Percentiles rank a stretch among this genome's conserved stretches.
Conservation (phyloP, 2,113 vertebrate genomes). For the Dunckerocampus dactyliophorus region DNA sequence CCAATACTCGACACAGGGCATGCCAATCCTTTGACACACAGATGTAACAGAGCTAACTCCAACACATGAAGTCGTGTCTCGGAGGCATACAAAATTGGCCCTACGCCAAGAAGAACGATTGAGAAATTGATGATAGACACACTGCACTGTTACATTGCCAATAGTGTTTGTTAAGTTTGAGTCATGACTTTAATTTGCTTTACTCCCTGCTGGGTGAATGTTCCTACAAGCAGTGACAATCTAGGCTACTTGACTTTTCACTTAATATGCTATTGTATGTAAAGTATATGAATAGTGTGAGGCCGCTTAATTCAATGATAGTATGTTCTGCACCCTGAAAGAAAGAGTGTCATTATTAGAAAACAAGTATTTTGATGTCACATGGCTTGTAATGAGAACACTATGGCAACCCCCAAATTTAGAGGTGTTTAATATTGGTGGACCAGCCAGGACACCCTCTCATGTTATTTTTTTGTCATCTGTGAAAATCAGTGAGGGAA, state of each 20-base stretch:
- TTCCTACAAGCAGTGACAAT: slow-evolving; percentile 11
- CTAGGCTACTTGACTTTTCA: neutral
- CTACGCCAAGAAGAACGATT: slow-evolving; percentile 10
- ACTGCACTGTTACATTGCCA: slow-evolving; percentile 8
- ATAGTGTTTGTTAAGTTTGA: slow-evolving; percentile 29
- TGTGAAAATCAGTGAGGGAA: no score
- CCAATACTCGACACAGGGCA: slow-evolving; percentile 10
- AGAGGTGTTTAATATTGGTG: no score
- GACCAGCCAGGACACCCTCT: no score
- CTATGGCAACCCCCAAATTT: no score
- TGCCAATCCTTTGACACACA: slow-evolving; percentile 30
- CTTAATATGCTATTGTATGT: no score
- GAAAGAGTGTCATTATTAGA: no score
- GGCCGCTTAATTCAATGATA: no score
- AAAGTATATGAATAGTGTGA: neutral
- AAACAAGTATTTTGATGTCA: no score
- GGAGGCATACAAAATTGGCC: slow-evolving; percentile 30
- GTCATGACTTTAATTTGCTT: slow-evolving; percentile 14
- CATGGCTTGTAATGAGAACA: no score
- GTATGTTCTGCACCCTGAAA: no score
- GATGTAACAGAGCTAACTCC: slow-evolving; percentile 13
- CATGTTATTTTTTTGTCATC: no score
- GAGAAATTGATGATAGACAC: slow-evolving; percentile 20
- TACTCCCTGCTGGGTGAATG: slow-evolving; percentile 3
- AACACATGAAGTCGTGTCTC: slow-evolving; percentile 17